Conservation (phyloP, 1,140 invertebrate species). For the Hermetia illucens region DNA sequence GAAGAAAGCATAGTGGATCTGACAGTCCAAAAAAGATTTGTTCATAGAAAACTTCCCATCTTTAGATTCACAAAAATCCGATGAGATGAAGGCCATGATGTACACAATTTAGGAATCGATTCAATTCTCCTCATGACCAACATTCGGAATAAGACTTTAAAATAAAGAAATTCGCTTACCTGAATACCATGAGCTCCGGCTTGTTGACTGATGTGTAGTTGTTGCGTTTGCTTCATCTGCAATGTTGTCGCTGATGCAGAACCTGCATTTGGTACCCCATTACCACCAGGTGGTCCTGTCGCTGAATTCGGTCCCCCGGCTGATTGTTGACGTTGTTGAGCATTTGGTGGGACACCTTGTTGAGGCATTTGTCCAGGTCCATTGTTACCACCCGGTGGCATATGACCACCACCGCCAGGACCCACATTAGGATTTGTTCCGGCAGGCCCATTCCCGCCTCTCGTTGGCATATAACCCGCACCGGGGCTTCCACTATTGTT, state of each 20-base stretch:
- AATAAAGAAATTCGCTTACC: constrained; percentile 34
- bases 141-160: no score
- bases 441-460: no score
- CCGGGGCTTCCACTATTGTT: constrained; percentile 13
- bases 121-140: no score
- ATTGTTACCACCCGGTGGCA: not conserved
- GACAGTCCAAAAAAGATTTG: no score
- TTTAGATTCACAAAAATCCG: no score
- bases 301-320: not conserved
- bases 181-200: constrained; percentile 54
- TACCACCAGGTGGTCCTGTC: no score
- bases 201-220: constrained; percentile 68
- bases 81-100: no score
- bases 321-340: not conserved
- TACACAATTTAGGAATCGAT: no score
- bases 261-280: not conserved
- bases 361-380: not conserved
- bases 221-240: constrained; percentile 75
- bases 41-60: no score
- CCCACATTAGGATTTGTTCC: constrained; percentile 11
- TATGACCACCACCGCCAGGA: constrained; percentile 8
- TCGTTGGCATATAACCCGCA: constrained; percentile 2
- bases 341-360: not conserved
- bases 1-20: no score
- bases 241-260: constrained; percentile 36